Evolutionary conservation across 30 jellyfish, hydroid and myxozoan genomes (phyloP).

Genomic region (Cassiopea andromeda): DNA sequence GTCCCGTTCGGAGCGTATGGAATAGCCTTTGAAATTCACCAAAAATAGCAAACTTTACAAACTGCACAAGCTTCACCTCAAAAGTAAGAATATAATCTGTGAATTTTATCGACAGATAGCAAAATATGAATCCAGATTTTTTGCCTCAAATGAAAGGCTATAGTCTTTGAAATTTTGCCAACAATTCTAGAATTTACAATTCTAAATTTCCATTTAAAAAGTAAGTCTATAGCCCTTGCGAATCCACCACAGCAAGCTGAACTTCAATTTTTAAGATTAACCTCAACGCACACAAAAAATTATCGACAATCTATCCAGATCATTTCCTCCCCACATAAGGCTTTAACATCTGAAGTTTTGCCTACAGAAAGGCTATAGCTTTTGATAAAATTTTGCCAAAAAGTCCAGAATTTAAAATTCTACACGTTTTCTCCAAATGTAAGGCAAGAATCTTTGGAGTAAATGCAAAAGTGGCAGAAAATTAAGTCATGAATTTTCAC

Average conservation of each 20-base stretch:
- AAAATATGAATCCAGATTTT: not conserved
- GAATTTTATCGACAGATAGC: not conserved
- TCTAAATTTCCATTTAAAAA: not conserved
- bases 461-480: no score
- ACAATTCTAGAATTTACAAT: not conserved
- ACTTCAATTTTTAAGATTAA: no score
- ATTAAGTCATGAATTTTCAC: not conserved
- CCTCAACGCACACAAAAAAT: no score
- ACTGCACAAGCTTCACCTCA: not conserved
- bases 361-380: no score
- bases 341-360: no score
- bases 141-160: not conserved
- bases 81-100: not conserved
- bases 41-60: not conserved
- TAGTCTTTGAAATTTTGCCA: not conserved
- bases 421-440: not conserved
- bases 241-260: not conserved
- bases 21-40: no score
- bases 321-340: no score
- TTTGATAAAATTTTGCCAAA: no score
- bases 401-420: no score
- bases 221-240: slow-evolving; percentile 6
- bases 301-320: no score
- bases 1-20: not conserved
- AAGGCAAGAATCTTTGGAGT: not conserved